phyloP scores from a whole-genome alignment of 2,888 invertebrate genomes.

The Platycheirus albimanus region DNA sequence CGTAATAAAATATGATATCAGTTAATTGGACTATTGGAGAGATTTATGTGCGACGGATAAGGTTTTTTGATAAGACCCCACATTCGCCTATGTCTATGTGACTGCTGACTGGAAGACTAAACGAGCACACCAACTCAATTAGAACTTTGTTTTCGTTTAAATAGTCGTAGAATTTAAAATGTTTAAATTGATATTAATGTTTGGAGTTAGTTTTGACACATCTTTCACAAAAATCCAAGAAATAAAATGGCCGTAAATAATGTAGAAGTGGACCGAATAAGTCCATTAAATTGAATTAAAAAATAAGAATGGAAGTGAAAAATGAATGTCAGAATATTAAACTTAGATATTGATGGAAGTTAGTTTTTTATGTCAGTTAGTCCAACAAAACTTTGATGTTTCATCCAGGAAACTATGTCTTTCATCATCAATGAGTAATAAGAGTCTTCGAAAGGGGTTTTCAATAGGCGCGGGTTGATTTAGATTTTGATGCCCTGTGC shows the following conservation, averaged over 20 bases:
- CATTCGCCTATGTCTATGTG: background rate
- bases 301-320: no score
- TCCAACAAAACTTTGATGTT: no score
- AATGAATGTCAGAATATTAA: no score
- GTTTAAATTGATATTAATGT: background rate
- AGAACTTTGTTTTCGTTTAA: conserved; percentile 9
- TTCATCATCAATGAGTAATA: no score
- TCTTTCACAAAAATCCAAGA: background rate
- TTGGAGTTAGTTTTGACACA: background rate
- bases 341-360: no score
- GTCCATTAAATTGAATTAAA: no score
- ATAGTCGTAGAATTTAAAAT: background rate
- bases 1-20: conserved; percentile 46
- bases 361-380: no score
- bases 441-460: no score
- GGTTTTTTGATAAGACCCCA: conserved; percentile 37
- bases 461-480: no score
- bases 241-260: background rate
- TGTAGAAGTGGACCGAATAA: background rate
- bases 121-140: conserved; percentile 31
- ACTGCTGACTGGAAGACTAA: conserved; percentile 1
- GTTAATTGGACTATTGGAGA: conserved; percentile 68
- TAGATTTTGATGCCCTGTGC: no score
- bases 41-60: conserved; percentile 65
- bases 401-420: no score